These are phyloP conservation scores for Addax nasomaculatus DNA, from an alignment of 2,113 vertebrate species.

Conservation along the genomic window DNA sequence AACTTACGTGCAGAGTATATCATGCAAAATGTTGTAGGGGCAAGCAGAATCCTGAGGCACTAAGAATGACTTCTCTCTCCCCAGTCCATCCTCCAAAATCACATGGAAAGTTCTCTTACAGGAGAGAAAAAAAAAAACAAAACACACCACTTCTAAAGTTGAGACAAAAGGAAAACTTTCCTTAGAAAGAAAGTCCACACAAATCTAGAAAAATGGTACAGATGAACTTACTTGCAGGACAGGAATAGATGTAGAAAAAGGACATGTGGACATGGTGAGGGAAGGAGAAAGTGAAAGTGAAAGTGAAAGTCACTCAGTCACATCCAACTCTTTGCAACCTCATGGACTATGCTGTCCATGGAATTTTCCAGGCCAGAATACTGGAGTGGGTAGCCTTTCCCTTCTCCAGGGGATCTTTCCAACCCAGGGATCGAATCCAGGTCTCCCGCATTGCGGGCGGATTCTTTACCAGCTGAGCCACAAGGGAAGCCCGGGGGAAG, in stretches of 20 bases:
- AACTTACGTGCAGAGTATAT: background rate
- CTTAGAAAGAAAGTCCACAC: background rate
- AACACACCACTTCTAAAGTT: background rate
- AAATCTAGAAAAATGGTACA: background rate
- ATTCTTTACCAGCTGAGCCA: background rate
- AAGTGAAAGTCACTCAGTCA: background rate
- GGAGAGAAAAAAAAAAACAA: background rate
- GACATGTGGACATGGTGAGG: background rate
- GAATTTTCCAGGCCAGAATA: background rate
- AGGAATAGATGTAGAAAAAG: background rate
- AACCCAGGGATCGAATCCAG: background rate
- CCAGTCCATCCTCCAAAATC: background rate
- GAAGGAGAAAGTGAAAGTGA: background rate
- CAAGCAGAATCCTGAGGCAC: background rate
- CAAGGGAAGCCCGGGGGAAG: background rate
- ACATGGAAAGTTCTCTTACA: background rate
- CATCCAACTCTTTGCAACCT: background rate
- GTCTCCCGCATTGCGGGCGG: fast-evolving
- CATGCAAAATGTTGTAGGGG: background rate
- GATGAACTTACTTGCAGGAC: background rate
- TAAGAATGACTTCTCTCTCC: background rate
- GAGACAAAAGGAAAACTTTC: background rate
- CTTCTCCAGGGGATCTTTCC: background rate
- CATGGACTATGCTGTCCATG: background rate
- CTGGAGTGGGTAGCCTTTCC: background rate